phyloP scores from a whole-genome alignment of 1,140 invertebrate species.

The Macrocentrus cingulum region DNA sequence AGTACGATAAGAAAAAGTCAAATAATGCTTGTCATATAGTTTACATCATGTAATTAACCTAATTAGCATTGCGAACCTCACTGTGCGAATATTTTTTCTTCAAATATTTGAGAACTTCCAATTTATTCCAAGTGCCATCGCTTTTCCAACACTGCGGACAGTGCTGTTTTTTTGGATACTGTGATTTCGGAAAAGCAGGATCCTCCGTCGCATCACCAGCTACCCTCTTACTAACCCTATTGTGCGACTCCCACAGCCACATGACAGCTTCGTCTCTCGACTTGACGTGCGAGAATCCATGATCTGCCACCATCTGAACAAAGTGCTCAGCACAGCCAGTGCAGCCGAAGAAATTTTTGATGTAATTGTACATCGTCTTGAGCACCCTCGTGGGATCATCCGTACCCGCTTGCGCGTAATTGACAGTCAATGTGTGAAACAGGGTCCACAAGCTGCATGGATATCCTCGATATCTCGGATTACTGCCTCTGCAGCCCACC shows the following conservation, averaged over 20 bases:
- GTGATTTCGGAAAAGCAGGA: conserved; percentile 83
- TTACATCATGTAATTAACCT: background rate
- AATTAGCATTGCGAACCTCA: background rate
- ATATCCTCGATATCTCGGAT: conserved; percentile 77
- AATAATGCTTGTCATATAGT: too few species aligned
- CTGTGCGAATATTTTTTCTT: conserved; percentile 70
- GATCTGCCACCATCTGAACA: conserved; percentile 71
- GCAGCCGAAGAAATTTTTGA: conserved; percentile 94
- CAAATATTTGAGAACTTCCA: conserved; percentile 74
- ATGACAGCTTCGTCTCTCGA: conserved; percentile 75
- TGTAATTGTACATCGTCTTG: conserved; percentile 81
- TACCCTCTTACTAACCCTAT: conserved; percentile 87
- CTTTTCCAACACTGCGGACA: conserved; percentile 72
- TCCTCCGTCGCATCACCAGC: conserved; percentile 87
- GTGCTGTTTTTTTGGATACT: conserved; percentile 75
- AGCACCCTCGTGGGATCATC: conserved; percentile 63
- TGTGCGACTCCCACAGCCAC: conserved; percentile 95
- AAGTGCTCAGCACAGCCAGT: conserved; percentile 88
- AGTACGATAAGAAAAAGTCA: too few species aligned
- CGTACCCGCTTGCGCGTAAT: conserved; percentile 61
- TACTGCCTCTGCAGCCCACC: conserved; percentile 82
- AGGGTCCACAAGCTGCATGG: conserved; percentile 94
- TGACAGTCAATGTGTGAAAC: conserved; percentile 91
- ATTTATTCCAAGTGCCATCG: conserved; percentile 68
- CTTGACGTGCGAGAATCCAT: conserved; percentile 69